These are phyloP conservation scores for Cavia porcellus DNA, from an alignment of 2,113 vertebrate species.

Conservation along the genomic window DNA sequence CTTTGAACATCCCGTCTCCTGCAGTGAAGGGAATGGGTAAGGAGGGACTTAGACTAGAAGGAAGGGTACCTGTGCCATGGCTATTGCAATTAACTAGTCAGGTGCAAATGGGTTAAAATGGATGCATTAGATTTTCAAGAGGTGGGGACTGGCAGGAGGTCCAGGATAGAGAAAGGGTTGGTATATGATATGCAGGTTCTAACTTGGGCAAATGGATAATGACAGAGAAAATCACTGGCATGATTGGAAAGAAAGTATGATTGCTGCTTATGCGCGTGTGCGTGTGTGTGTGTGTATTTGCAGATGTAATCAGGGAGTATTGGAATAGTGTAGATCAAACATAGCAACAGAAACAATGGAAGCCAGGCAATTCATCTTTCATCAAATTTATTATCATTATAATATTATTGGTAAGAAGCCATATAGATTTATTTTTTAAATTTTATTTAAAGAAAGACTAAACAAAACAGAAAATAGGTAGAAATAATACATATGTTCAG, in stretches of 20 bases:
- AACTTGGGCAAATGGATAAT: background rate
- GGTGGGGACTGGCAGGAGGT: background rate
- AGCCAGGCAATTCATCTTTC: slow-evolving; percentile 5
- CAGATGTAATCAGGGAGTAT: background rate
- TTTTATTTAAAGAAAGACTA: no score
- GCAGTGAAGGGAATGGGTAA: background rate
- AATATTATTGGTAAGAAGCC: background rate
- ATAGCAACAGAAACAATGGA: background rate
- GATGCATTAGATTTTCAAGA: background rate
- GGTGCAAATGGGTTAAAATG: background rate
- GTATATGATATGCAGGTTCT: background rate
- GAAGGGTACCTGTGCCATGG: background rate
- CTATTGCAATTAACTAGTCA: background rate
- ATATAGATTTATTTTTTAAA: background rate
- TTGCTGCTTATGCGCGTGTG: background rate
- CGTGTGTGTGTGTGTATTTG: no score
- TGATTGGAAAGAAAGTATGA: background rate
- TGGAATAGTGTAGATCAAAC: background rate
- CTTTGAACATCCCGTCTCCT: background rate
- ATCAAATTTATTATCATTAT: background rate
- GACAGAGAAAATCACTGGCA: background rate
- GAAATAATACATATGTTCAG: no score
- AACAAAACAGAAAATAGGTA: no score
- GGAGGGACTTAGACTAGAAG: background rate
- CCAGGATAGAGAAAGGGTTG: background rate